Evolutionary conservation across 2,797 vertebrate species (phyloP).

Genomic region (Sphaeramia orbicularis): DNA sequence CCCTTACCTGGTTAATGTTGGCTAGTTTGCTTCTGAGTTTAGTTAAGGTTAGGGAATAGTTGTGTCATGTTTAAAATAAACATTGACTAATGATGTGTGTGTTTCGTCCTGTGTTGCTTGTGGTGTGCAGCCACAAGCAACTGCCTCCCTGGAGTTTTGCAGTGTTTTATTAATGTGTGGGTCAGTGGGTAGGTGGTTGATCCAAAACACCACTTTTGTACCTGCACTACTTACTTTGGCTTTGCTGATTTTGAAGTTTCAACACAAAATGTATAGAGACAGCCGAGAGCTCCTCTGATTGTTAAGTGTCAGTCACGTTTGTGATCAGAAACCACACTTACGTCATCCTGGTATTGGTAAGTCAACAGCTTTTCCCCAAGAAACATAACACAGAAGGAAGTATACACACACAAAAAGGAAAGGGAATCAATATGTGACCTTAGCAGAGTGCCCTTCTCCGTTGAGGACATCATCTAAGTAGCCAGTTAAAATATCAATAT

Average conservation of each 20-base stretch:
- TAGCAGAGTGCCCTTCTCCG: constrained; percentile 22
- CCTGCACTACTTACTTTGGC: neutral
- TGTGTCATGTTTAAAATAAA: too few relatives aligned
- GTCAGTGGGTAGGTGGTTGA: constrained; percentile 27
- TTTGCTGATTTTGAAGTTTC: neutral
- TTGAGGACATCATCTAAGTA: constrained; percentile 52
- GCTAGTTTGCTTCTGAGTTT: too few relatives aligned
- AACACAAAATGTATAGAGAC: neutral
- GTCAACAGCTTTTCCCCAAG: constrained; percentile 1
- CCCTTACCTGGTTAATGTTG: too few relatives aligned
- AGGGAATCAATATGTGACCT: constrained; percentile 50
- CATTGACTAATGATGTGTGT: too few relatives aligned
- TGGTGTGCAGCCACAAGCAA: constrained; percentile 1
- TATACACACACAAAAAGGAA: neutral
- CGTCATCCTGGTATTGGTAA: neutral
- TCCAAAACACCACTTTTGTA: constrained; percentile 5
- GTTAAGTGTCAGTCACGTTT: neutral
- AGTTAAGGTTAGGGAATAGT: too few relatives aligned
- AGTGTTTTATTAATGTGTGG: constrained; percentile 9
- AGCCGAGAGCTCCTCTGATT: neutral
- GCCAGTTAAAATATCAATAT: constrained; percentile 56
- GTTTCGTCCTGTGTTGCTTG: neutral
- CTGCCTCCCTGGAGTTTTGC: constrained; percentile 10
- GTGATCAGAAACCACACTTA: constrained; percentile 11
- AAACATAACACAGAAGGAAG: neutral